These are phyloP conservation scores for Brevimyrus niger DNA, from an alignment of 2,113 vertebrate genomes.

Conservation along the genomic window DNA sequence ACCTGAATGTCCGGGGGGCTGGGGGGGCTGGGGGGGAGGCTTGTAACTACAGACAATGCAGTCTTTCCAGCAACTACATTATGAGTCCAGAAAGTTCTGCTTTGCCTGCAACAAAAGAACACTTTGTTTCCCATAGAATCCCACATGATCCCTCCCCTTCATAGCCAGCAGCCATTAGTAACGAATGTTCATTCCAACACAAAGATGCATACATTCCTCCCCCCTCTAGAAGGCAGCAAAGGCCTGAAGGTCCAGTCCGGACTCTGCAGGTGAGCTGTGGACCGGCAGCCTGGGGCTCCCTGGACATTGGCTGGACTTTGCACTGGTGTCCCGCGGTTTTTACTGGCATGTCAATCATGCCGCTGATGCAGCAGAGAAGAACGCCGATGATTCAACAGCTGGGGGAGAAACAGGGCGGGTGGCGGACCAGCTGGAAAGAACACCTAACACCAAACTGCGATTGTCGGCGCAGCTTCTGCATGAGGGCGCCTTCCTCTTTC, in stretches of 20 bases:
- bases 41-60: neutral
- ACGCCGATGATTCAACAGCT: neutral
- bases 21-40: neutral
- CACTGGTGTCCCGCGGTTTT: neutral
- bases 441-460: neutral
- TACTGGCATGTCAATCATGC: neutral
- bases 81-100: neutral
- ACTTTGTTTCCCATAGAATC: neutral
- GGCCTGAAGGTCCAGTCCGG: neutral
- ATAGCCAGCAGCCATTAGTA: neutral
- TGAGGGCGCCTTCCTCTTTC: constrained; percentile 8
- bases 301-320: neutral
- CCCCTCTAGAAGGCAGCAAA: neutral
- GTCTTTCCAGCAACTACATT: neutral
- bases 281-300: neutral
- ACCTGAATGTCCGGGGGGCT: neutral
- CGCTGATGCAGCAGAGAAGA: neutral
- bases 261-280: neutral
- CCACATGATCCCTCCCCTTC: neutral
- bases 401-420: neutral
- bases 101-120: neutral
- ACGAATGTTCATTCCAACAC: neutral
- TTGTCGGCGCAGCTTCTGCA: neutral
- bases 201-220: neutral
- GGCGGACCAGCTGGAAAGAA: neutral